Conservation (phyloP, 2,888 invertebrate species). For the Drosophila anomelani region DNA sequence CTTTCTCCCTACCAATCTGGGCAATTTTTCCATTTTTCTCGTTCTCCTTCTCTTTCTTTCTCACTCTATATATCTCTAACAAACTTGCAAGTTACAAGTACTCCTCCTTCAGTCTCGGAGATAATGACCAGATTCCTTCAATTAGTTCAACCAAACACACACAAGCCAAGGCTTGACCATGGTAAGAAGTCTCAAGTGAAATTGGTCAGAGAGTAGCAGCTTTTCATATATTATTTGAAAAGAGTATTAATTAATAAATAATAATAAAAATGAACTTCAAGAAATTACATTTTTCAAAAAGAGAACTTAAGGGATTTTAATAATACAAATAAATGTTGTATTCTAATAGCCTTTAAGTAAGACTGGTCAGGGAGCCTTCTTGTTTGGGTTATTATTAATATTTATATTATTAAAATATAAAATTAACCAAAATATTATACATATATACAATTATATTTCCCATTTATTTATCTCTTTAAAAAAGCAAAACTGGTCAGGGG, state of each 20-base stretch:
- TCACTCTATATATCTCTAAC: constrained; percentile 9
- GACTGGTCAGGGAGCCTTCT: no score
- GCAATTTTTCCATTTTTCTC: not conserved
- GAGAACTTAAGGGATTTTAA: not conserved
- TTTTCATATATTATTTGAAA: not conserved
- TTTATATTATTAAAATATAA: no score
- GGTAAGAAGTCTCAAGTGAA: not conserved
- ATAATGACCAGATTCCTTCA: constrained; percentile 78
- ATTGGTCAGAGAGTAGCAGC: not conserved
- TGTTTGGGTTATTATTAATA: no score
- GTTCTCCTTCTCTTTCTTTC: not conserved
- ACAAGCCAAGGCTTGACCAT: constrained; percentile 13
- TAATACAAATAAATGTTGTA: not conserved
- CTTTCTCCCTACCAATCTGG: constrained; percentile 7
- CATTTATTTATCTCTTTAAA: no score
- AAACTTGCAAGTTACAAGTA: constrained; percentile 71
- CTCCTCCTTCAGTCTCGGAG: constrained; percentile 42
- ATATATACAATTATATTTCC: no score
- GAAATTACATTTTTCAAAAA: not conserved
- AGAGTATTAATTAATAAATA: not conserved
- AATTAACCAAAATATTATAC: no score
- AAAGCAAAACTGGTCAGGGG: no score
- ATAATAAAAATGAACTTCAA: not conserved
- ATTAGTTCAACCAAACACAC: constrained; percentile 51
- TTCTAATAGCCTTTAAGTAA: no score